Conservation (phyloP, 1,140 invertebrate species). For the Sitophilus oryzae region DNA sequence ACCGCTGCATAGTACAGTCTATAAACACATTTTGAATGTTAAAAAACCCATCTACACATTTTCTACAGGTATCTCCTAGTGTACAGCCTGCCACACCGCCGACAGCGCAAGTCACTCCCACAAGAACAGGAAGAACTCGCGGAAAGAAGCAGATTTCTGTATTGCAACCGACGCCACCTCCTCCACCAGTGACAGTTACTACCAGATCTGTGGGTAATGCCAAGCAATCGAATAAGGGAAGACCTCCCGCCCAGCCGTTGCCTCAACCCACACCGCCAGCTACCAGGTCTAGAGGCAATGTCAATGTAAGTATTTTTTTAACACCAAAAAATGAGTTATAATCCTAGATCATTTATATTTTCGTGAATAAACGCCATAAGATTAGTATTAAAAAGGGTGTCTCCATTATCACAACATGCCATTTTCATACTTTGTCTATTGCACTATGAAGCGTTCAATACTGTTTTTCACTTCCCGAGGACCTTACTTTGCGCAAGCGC, state of each 20-base stretch:
- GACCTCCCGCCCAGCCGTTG: slow-evolving; percentile 11
- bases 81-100: slow-evolving; percentile 4
- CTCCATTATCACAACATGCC: too few species aligned
- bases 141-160: slow-evolving; percentile 3
- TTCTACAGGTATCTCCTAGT: slow-evolving; percentile 10
- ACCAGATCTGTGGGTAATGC: not conserved
- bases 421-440: too few species aligned
- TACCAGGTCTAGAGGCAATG: slow-evolving; percentile 14
- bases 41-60: not conserved
- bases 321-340: too few species aligned
- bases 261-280: slow-evolving; percentile 12
- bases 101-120: not conserved
- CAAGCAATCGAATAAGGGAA: slow-evolving; percentile 1
- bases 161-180: not conserved
- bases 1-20: too few species aligned
- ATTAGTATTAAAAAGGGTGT: too few species aligned
- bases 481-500: too few species aligned
- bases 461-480: too few species aligned
- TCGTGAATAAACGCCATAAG: too few species aligned
- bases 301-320: slow-evolving; percentile 1
- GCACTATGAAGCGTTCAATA: too few species aligned
- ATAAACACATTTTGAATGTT: slow-evolving; percentile 4
- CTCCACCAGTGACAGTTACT: not conserved
- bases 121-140: not conserved
- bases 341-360: too few species aligned